A percentile compares a stretch with the other conserved stretches of the same genome.
Conservation (phyloP, 1,140 invertebrate species). For the Zaprionus davidi region DNA sequence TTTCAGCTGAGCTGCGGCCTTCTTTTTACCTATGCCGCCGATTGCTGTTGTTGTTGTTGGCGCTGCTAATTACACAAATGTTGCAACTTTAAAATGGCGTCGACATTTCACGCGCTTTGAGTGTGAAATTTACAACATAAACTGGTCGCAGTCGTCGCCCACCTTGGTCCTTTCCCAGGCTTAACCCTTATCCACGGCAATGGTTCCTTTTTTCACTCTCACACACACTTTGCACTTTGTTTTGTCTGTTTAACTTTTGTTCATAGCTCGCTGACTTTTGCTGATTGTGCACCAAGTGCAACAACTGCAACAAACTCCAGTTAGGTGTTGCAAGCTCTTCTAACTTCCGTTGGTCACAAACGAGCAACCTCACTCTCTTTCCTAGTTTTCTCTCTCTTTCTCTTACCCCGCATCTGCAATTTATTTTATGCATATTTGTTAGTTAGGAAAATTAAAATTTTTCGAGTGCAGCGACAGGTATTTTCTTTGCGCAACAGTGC, state of each 20-base stretch:
- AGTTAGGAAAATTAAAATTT: constrained; percentile 68
- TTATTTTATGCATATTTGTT: constrained; percentile 62
- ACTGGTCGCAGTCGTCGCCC: constrained; percentile 29
- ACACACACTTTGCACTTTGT: constrained; percentile 66
- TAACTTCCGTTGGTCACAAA: constrained; percentile 1
- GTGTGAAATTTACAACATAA: constrained; percentile 68
- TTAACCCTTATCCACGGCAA: neutral
- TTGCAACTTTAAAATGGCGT: constrained; percentile 73
- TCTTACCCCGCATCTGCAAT: constrained; percentile 40
- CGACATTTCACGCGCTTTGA: constrained; percentile 58
- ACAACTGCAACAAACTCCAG: constrained; percentile 9
- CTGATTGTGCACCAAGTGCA: constrained; percentile 61
- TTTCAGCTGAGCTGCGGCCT: constrained; percentile 11
- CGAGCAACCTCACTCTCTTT: neutral
- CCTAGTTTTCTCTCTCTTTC: neutral
- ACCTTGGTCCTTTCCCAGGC: neutral
- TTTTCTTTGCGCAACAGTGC: constrained; percentile 56
- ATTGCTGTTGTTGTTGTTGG: constrained; percentile 14
- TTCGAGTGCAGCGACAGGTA: constrained; percentile 5
- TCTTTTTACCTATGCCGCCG: constrained; percentile 48
- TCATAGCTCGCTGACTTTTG: constrained; percentile 73
- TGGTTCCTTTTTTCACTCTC: neutral
- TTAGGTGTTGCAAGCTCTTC: constrained; percentile 29
- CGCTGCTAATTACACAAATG: constrained; percentile 77
- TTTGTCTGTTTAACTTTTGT: constrained; percentile 79